Percentiles rank a stretch among this genome's conserved stretches.
phyloP scores from a whole-genome alignment of 1,140 invertebrate species.

The Drosophila saltans region DNA sequence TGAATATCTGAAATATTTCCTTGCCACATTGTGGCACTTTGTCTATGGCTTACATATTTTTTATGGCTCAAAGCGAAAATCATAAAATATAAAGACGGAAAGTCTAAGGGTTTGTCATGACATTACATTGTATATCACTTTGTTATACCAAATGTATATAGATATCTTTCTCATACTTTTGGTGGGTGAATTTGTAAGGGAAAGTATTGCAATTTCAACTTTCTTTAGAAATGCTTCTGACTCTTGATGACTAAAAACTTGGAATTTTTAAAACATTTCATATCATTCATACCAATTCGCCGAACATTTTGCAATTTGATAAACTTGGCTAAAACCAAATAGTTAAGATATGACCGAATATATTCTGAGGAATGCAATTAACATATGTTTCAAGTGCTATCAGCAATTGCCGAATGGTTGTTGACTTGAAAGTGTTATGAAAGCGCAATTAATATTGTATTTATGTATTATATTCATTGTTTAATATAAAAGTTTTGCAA shows the following conservation, averaged over 20 bases:
- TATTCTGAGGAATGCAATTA: no score
- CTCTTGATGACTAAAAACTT: conserved; percentile 11
- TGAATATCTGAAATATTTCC: conserved; percentile 10
- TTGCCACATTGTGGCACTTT: conserved; percentile 10
- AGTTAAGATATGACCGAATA: no score
- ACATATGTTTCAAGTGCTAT: no score
- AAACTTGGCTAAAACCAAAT: no score
- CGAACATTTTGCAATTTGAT: neutral
- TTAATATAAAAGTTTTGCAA: no score
- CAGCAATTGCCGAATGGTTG: no score
- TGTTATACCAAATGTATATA: neutral
- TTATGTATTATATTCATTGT: no score
- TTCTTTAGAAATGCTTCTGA: conserved; percentile 6
- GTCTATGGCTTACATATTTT: conserved; percentile 11
- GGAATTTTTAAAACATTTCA: neutral
- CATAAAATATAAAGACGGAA: conserved; percentile 9
- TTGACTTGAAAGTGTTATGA: no score
- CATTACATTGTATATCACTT: neutral
- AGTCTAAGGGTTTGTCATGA: conserved; percentile 3
- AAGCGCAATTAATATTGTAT: no score
- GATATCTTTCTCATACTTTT: no score
- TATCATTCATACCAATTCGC: neutral
- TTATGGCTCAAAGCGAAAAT: conserved; percentile 2
- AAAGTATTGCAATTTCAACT: neutral
- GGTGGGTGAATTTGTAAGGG: neutral